A percentile compares a stretch with the other conserved stretches of the same genome.
phyloP scores from a whole-genome alignment of 2,888 invertebrate genomes.

The Nomada hirtipes region DNA sequence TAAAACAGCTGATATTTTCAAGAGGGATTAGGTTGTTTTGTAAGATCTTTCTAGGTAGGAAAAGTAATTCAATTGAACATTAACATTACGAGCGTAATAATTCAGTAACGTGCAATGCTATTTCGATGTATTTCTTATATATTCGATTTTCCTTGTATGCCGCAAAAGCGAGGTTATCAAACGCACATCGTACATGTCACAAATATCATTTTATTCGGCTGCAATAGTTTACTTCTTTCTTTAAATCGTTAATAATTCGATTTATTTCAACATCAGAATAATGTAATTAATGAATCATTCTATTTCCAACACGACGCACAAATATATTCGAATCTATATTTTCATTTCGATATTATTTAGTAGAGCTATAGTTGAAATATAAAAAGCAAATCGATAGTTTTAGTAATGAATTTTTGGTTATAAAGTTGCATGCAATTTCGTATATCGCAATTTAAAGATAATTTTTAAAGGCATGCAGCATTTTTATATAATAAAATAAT shows the following conservation, averaged over 20 bases:
- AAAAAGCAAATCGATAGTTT: background rate
- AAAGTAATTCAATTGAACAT: too few species aligned
- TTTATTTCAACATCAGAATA: background rate
- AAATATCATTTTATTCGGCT: background rate
- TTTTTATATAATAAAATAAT: background rate
- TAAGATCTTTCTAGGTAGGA: background rate
- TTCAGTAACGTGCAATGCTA: background rate
- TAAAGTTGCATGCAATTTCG: background rate
- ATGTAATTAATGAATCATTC: background rate
- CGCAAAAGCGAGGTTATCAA: constrained; percentile 43
- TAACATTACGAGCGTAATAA: background rate
- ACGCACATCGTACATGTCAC: background rate
- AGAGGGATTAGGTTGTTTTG: background rate
- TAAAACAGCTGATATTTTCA: background rate
- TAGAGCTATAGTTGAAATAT: background rate
- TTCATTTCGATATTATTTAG: background rate
- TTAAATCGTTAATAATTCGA: background rate
- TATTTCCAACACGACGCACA: background rate
- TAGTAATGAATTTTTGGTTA: background rate
- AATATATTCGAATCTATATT: background rate
- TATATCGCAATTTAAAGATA: background rate
- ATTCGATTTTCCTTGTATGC: background rate
- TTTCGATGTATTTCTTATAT: background rate
- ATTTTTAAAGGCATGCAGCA: background rate
- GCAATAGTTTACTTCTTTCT: background rate